A percentile compares a stretch with the other conserved stretches of the same genome.
Evolutionary conservation across 2,888 invertebrate genomes (phyloP).

Genomic region (Electrophaes corylata): DNA sequence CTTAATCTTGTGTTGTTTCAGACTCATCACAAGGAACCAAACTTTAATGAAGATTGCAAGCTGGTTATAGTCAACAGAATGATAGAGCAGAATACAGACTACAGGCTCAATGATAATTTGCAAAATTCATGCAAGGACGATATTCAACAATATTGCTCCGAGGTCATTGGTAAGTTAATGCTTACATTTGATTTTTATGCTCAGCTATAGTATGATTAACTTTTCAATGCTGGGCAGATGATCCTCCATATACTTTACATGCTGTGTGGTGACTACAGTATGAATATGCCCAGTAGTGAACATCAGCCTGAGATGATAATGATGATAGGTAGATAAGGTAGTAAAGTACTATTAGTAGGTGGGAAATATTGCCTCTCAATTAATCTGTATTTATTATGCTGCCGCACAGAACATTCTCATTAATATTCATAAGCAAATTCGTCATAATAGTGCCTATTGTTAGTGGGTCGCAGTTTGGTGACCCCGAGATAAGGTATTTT

Average conservation of each 20-base stretch:
- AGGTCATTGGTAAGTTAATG: constrained; percentile 68
- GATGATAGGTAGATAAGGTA: too few relatives aligned
- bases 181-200: neutral
- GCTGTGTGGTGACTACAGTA: too few relatives aligned
- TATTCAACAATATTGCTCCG: constrained; percentile 87
- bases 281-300: too few relatives aligned
- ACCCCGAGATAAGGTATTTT: too few relatives aligned
- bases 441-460: neutral
- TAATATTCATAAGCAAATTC: neutral
- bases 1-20: constrained; percentile 54
- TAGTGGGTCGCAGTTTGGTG: neutral
- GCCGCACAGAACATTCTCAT: too few relatives aligned
- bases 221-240: too few relatives aligned
- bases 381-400: too few relatives aligned
- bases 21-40: constrained; percentile 89
- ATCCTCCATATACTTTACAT: too few relatives aligned
- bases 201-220: too few relatives aligned
- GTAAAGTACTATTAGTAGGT: too few relatives aligned
- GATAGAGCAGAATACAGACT: constrained; percentile 95
- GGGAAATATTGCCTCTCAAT: too few relatives aligned
- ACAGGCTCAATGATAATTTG: constrained; percentile 93
- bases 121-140: constrained; percentile 92
- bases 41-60: constrained; percentile 93
- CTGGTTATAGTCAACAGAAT: constrained; percentile 93
- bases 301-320: too few relatives aligned